Evolutionary conservation across 2,888 invertebrate species (phyloP).

Genomic region (Drosophila nigricruria): DNA sequence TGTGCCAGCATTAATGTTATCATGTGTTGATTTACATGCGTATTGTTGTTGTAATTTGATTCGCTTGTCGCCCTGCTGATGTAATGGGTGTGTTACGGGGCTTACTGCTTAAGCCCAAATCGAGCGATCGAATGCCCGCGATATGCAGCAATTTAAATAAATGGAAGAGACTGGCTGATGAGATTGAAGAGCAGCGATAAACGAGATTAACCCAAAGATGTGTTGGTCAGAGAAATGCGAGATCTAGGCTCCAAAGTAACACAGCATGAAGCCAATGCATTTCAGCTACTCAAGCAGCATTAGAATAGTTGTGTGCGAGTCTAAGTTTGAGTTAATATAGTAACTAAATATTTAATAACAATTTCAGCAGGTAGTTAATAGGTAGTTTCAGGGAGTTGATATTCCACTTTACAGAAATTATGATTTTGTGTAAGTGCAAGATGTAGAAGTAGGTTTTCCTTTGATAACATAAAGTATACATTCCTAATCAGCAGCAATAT

Average conservation of each 20-base stretch:
- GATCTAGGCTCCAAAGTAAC: constrained; percentile 17
- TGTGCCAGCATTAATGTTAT: constrained; percentile 58
- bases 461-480: too few species aligned
- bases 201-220: constrained; percentile 17
- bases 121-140: constrained; percentile 43
- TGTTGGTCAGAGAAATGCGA: neutral
- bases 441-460: too few species aligned
- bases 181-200: constrained; percentile 47
- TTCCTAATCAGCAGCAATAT: too few species aligned
- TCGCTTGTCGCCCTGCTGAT: constrained; percentile 44
- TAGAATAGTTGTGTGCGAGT: neutral
- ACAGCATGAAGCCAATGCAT: constrained; percentile 45
- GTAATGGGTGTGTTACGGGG: constrained; percentile 41
- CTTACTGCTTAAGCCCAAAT: constrained; percentile 29
- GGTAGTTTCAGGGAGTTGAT: too few species aligned
- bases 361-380: too few species aligned
- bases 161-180: constrained; percentile 32
- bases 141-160: constrained; percentile 61
- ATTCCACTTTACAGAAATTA: too few species aligned
- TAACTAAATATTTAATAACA: neutral
- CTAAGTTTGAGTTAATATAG: neutral
- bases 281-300: constrained; percentile 28
- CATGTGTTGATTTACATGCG: constrained; percentile 77
- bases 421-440: too few species aligned
- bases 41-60: constrained; percentile 62